Percentiles rank a stretch among this genome's conserved stretches.
These are phyloP conservation scores for Oryzias sinensis DNA, from an alignment of 2,797 vertebrate genomes.

Conservation along the genomic window DNA sequence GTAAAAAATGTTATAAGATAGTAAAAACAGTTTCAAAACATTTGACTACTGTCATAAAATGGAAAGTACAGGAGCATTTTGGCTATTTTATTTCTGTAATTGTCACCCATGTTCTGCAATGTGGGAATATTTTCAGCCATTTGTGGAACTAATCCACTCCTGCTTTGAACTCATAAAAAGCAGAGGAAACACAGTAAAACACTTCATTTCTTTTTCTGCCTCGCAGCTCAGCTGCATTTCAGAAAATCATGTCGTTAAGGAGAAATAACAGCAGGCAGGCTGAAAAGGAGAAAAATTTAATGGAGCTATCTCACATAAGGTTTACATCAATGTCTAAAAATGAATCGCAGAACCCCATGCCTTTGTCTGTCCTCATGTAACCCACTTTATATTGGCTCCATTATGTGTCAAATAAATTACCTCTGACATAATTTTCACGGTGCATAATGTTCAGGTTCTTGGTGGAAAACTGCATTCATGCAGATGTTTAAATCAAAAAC, in stretches of 20 bases:
- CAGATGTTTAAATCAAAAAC: neutral
- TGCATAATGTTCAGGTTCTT: constrained; percentile 5
- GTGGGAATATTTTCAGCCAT: too few species aligned
- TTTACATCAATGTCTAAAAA: constrained; percentile 8
- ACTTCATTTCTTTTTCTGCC: constrained; percentile 14
- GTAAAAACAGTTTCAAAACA: too few species aligned
- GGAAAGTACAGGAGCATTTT: too few species aligned
- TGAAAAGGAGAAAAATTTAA: constrained; percentile 40
- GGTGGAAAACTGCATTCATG: constrained; percentile 5
- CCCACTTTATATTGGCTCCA: constrained; percentile 15
- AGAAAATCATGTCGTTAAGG: constrained; percentile 12
- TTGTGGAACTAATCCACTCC: too few species aligned
- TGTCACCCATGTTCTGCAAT: too few species aligned
- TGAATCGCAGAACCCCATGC: constrained; percentile 12
- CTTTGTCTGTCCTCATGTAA: constrained; percentile 9
- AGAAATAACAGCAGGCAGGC: constrained; percentile 18
- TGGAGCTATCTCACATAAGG: constrained; percentile 31
- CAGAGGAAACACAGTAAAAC: constrained; percentile 22
- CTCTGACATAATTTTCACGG: constrained; percentile 4
- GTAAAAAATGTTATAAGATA: too few species aligned
- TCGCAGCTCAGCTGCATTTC: constrained; percentile 11
- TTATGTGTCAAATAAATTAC: constrained; percentile 28
- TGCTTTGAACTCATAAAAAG: constrained; percentile 35
- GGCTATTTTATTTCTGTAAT: too few species aligned
- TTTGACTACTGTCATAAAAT: too few species aligned